Base-by-base conservation (phyloP, 2,888 invertebrate species). In the Esperia sulphurella region DNA sequence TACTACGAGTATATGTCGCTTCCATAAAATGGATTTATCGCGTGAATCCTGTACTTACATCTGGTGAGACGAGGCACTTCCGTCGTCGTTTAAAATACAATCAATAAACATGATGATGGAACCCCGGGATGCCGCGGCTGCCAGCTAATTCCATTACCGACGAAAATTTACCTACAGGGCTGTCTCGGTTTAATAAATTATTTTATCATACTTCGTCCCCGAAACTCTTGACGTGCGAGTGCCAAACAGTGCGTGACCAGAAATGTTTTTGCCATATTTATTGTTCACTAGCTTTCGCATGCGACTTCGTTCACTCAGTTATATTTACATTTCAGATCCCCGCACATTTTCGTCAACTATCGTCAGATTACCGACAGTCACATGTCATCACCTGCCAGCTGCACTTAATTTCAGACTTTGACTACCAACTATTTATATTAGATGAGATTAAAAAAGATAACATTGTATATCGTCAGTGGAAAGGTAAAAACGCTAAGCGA, bases 31-130 rank as follows among this genome's bases (percentile, higher is more conserved):
- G 56, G 54, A 55, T 57, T 55, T 47, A 51, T 51, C 48, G 55
- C 53, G 50, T 59, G 61, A 61, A 54, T 60, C 58, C 57, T 58
- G 58, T 61, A 45, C 41, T 49, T 49, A 39, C 30, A n/a, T 42
- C 42, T 13, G 42, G 8, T 13, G 58, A 55, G 51, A 43, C 49
- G 55, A 48, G 49, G 48, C 45, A 48, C 38, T 41, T 43, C 47
- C 48, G 50, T 35, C 45, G 40, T 57, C 57, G 59, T 56, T 63
- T 57, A 58, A 57, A 63, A 57, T 48, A 53, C 55, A 63, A 65
- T 68, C 63, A 59, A 42, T 30, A 42, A 31, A 14, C 4, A 13
- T 12, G 29, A 42, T 42, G 42, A 31, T 8, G 31, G 30, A 12
- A 13, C 2, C 8, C 9, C 30, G 8, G n/a, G 37, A 3, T 37